These are phyloP conservation scores for Danionella cerebrum DNA, from an alignment of 2,113 vertebrate genomes.

Conservation along the genomic window DNA sequence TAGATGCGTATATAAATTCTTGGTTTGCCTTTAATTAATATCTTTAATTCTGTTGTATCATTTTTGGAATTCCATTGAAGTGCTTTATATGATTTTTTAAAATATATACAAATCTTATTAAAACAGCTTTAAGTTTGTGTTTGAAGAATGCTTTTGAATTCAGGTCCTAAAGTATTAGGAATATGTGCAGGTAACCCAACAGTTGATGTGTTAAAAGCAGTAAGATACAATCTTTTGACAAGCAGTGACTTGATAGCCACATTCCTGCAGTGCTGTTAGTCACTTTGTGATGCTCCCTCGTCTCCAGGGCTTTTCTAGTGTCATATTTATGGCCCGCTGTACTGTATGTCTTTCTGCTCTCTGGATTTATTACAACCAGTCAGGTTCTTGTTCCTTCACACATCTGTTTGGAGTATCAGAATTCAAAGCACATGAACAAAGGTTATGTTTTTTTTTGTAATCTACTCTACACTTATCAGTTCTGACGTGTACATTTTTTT, in stretches of 20 bases:
- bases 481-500: too few species aligned
- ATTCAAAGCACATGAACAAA: neutral
- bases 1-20: too few species aligned
- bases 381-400: neutral
- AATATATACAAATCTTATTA: neutral
- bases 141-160: neutral
- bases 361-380: neutral
- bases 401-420: neutral
- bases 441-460: neutral
- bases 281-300: neutral
- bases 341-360: neutral
- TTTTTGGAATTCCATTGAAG: neutral
- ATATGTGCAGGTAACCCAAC: neutral
- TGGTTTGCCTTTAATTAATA: too few species aligned
- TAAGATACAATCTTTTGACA: conserved; percentile 49
- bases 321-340: neutral
- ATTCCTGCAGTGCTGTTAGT: conserved; percentile 51
- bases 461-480: too few species aligned
- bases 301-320: neutral
- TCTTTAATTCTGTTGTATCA: too few species aligned
- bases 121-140: neutral
- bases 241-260: conserved; percentile 57
- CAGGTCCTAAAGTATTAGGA: neutral
- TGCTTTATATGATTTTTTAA: neutral
- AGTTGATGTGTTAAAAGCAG: neutral